Base-by-base conservation (phyloP, 2,888 invertebrate genomes). In the Ichneumoninae sp. region DNA sequence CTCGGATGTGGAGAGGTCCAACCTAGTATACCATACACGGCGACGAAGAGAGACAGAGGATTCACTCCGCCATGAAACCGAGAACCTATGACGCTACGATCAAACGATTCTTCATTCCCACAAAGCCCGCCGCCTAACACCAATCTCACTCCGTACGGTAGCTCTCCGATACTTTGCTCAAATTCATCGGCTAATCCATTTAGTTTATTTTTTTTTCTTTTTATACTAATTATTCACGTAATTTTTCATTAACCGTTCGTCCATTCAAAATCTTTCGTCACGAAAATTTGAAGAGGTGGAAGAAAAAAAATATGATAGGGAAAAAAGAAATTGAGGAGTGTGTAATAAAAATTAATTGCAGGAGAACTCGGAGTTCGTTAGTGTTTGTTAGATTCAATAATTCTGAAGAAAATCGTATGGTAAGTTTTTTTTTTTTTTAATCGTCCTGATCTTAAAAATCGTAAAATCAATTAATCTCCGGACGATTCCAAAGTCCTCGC, bases 81-180 rank as follows among this genome's bases (percentile, higher is more conserved):
- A 69, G 52, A 75, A 22, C 50, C 68, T 74, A 76, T 76, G 84
- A 84, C 79, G 79, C 82, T 75, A 68, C 75, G 68, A 86, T 80
- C 86, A 86, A 83, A 77, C 84, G 76, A 87, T 87, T 88, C 84
- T 88, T 89, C 85, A 86, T 87, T 79, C 80, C 71, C 75, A 77
- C 82, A 83, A 87, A 86, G 83, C 77, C 83, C 72, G 50, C 40
- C 44, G 60, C 74, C 80, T 72, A 68, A 75, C 70, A 77, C 77
- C 54, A 78, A 26, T 75, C 77, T 47, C 70, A 71, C 66, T 60
- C 30, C n/a, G 62, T 78, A 69, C 86, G 82, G 84, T 86, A 84
- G 81, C 83, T 33, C 74, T 50, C 65, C 52, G 54, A 72, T 69
- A 62, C 77, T 71, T 71, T 77, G 69, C 75, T 69, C 60, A 33